phyloP scores from a whole-genome alignment of 2,888 invertebrate genomes.

The Timema podura region DNA sequence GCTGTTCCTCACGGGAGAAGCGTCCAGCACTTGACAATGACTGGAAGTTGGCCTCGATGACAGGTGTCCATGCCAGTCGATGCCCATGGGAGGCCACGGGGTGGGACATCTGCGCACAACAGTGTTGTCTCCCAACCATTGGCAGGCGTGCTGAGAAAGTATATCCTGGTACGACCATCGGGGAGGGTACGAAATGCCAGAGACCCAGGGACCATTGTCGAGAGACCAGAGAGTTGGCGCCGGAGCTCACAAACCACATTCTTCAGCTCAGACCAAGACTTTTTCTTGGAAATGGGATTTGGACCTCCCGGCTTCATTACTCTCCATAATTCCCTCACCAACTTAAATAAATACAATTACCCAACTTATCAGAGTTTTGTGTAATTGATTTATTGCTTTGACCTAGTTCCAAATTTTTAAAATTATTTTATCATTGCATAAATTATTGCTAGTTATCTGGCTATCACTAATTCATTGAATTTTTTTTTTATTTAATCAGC shows the following conservation, averaged over 20 bases:
- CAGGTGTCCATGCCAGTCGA: conserved; percentile 60
- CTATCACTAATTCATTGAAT: no score
- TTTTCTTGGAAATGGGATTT: conserved; percentile 7
- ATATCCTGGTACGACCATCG: conserved; percentile 78
- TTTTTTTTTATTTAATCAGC: no score
- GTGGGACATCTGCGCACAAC: conserved; percentile 70
- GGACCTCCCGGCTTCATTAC: conserved; percentile 10
- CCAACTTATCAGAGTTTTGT: neutral
- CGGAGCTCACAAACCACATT: conserved; percentile 76
- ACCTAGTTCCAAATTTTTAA: no score
- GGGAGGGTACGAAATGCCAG: conserved; percentile 74
- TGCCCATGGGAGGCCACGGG: conserved; percentile 21
- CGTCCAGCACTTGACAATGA: conserved; percentile 54
- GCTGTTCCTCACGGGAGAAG: conserved; percentile 83
- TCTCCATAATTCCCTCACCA: conserved; percentile 16
- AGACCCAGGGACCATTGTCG: conserved; percentile 77
- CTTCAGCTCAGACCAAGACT: conserved; percentile 74
- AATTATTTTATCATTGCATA: no score
- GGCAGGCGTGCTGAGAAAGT: conserved; percentile 83
- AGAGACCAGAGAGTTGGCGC: conserved; percentile 70
- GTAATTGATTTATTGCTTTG: neutral
- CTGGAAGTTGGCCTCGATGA: conserved; percentile 73
- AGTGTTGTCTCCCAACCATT: conserved; percentile 89
- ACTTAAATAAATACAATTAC: neutral
- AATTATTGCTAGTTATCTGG: no score